Base-by-base conservation (phyloP, 2,888 invertebrate genomes). In the Candidula unifasciata region DNA sequence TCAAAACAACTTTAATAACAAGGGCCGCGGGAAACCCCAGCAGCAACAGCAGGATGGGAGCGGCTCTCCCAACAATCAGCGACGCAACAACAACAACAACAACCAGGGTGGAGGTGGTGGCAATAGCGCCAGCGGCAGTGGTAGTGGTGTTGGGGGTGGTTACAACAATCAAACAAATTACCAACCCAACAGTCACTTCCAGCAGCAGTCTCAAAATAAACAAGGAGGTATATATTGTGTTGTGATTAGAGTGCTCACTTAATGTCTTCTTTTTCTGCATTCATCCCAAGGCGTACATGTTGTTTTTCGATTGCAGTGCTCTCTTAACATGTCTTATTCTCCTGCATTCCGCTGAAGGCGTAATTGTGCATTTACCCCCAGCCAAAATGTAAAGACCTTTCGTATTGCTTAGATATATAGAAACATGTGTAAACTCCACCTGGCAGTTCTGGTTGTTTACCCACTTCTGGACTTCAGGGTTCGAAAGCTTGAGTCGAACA, bases 1-100 rank as follows among this genome's bases (percentile, higher is more conserved):
- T 83, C 88, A 85, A 84, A 89, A 85, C 86, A 89, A 74, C 85
- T 86, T 82, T 86, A 85, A 87, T 82, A 87, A 81, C 83, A 87
- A 68, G 85, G 87, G 60, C 85, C 89, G 37, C 78, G 88, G 57
- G 87, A 90, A 83, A 87, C 89, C 60, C 86, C 90, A 90, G 84
- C 87, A 88, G 78, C 87, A 82, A 13, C 83, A 83, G 16, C 74
- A 66, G 24, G 80, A 60, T 24, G 76, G 68, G 13, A 37, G 69
- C 44, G 68, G 69, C 13, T 81, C 84, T 21, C 68, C 68, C 81
- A 84, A 80, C 44, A 80, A 84, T 69, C 37, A 80, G 27, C 80
- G 82, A n/a, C 83, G 80, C 71, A 86, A 84, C 80, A 73, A 78
- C 30, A 66, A 80, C 44, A 44, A 44, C 44, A 44, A 10, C 44